Evolutionary conservation across 2,797 vertebrate species (phyloP).

Genomic region (Coccyzus lansbergi): DNA sequence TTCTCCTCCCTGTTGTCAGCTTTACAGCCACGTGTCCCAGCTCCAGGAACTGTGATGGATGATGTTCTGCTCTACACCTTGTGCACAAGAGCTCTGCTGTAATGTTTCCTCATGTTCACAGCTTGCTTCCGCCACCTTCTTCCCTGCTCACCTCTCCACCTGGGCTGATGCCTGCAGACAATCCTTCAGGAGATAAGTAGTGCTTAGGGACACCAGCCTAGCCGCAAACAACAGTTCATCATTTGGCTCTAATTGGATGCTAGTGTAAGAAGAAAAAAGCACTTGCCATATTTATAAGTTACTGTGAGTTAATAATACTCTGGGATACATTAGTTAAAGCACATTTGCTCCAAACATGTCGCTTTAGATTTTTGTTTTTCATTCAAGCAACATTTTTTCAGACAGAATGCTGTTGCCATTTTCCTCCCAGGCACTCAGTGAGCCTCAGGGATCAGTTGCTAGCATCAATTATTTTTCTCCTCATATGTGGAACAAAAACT

Average conservation of each 20-base stretch:
- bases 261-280: conserved; percentile 74
- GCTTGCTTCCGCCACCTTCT: conserved; percentile 74
- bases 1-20: conserved; percentile 72
- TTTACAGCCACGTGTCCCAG: conserved; percentile 59
- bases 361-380: conserved; percentile 60
- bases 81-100: conserved; percentile 36
- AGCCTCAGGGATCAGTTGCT: conserved; percentile 46
- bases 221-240: conserved; percentile 35
- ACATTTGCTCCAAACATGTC: conserved; percentile 68
- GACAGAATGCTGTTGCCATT: conserved; percentile 8
- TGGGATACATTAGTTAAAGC: conserved; percentile 74
- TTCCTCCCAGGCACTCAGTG: conserved; percentile 19
- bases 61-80: conserved; percentile 56
- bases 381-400: conserved; percentile 55
- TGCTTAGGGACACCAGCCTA: conserved; percentile 38
- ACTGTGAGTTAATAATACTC: conserved; percentile 73
- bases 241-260: conserved; percentile 69
- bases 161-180: not conserved
- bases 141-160: not conserved
- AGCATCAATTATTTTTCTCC: conserved; percentile 53
- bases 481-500: conserved; percentile 14
- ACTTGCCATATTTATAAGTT: conserved; percentile 79
- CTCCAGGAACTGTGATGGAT: conserved; percentile 68
- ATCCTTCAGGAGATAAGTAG: conserved; percentile 69
- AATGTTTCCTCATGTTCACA: conserved; percentile 74